These are phyloP conservation scores for Pachyrhynchus sulphureomaculatus DNA, from an alignment of 1,140 invertebrate species.

Conservation along the genomic window DNA sequence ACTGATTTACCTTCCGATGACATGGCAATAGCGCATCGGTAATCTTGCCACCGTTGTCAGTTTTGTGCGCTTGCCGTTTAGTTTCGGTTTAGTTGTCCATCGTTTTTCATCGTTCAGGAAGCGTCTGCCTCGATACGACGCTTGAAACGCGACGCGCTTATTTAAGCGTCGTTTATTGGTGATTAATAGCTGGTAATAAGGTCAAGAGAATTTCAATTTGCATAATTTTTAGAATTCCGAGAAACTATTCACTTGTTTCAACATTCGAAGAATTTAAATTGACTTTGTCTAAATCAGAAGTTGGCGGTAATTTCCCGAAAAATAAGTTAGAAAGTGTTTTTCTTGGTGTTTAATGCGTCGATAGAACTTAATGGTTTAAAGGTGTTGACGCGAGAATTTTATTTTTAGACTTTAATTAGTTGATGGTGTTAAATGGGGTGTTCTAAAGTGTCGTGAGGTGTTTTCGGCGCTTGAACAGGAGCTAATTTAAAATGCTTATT, in stretches of 20 bases:
- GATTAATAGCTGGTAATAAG: background rate
- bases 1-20: conserved; percentile 10
- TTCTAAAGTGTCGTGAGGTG: too few species aligned
- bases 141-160: conserved; percentile 5
- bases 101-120: conserved; percentile 21
- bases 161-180: conserved; percentile 1
- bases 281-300: too few species aligned
- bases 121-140: conserved; percentile 10
- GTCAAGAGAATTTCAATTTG: background rate
- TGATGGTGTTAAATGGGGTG: too few species aligned
- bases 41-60: conserved; percentile 16
- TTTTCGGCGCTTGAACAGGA: too few species aligned
- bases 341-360: too few species aligned
- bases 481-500: too few species aligned
- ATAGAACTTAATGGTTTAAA: too few species aligned
- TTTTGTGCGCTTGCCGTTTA: conserved; percentile 28
- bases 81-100: conserved; percentile 21
- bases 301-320: too few species aligned
- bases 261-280: too few species aligned
- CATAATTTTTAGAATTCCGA: background rate
- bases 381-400: too few species aligned
- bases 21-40: conserved; percentile 19
- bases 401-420: too few species aligned
- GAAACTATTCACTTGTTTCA: background rate
- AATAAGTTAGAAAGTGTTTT: too few species aligned